Evolutionary conservation across 2,888 invertebrate genomes (phyloP).

Genomic region (Stenoptilia bipunctidactyla): DNA sequence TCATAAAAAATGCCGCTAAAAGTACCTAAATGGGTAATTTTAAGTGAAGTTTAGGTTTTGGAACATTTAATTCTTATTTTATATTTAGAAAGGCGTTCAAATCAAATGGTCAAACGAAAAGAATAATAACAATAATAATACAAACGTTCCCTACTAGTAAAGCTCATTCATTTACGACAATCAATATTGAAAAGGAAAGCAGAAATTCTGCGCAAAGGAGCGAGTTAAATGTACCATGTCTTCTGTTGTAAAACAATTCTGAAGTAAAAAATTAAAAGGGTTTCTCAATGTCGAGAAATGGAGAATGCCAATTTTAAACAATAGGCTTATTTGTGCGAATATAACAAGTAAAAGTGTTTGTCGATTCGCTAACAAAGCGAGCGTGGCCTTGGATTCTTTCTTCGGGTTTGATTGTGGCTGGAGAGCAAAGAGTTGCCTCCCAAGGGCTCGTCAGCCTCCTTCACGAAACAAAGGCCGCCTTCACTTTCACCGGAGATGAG

Average conservation of each 20-base stretch:
- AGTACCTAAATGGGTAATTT: too few species aligned
- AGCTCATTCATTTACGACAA: too few species aligned
- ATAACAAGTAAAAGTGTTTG: constrained; percentile 49
- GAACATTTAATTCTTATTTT: too few species aligned
- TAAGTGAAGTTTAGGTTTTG: too few species aligned
- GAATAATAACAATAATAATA: too few species aligned
- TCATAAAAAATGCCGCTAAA: too few species aligned
- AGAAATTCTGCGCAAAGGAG: constrained; percentile 1
- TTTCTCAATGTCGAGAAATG: constrained; percentile 15
- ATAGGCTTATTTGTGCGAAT: constrained; percentile 35
- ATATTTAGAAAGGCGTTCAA: too few species aligned
- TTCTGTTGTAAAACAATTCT: constrained; percentile 10
- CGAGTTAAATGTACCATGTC: background rate
- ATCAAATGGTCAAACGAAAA: too few species aligned
- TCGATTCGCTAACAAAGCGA: constrained; percentile 24
- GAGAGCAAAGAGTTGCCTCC: constrained; percentile 63
- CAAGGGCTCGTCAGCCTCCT: constrained; percentile 23
- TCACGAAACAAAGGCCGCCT: constrained; percentile 46
- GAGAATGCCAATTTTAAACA: constrained; percentile 29
- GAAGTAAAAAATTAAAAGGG: constrained; percentile 25
- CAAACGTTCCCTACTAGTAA: too few species aligned
- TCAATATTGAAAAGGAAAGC: constrained; percentile 1
- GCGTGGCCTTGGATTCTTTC: constrained; percentile 59
- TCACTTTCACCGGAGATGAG: constrained; percentile 29
- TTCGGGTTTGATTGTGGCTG: constrained; percentile 64